A percentile compares a stretch with the other conserved stretches of the same genome.
Conservation (phyloP, 2,113 vertebrate species). For the Macquaria ambigua region DNA sequence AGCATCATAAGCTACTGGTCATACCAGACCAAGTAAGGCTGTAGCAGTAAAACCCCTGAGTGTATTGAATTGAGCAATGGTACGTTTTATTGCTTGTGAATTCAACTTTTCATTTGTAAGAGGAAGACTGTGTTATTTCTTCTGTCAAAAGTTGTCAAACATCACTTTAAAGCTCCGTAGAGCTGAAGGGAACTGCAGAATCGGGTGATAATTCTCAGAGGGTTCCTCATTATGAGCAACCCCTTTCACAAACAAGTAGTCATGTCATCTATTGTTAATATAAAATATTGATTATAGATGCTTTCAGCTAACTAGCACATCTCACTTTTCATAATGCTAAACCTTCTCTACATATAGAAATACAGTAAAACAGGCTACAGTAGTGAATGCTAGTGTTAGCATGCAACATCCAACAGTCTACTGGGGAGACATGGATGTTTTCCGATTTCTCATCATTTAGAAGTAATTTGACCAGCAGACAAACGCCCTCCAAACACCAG, state of each 20-base stretch:
- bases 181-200: neutral
- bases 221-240: neutral
- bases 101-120: conserved; percentile 3
- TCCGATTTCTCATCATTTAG: conserved; percentile 27
- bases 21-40: no score
- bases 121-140: neutral
- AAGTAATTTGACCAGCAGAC: conserved; percentile 39
- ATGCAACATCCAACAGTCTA: neutral
- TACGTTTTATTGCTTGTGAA: neutral
- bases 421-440: neutral
- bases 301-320: neutral
- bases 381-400: neutral
- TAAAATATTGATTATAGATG: neutral
- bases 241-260: neutral
- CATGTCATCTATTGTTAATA: no score
- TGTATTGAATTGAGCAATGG: neutral
- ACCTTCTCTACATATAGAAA: neutral
- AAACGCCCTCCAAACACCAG: conserved; percentile 35
- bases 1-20: no score
- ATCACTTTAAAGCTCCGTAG: neutral
- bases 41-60: no score
- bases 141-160: neutral
- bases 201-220: neutral
- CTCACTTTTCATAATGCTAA: neutral
- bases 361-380: neutral